Percentiles rank a stretch among this genome's conserved stretches.
These are phyloP conservation scores for Drosophila antonietae DNA, from an alignment of 2,888 invertebrate species.

Conservation along the genomic window DNA sequence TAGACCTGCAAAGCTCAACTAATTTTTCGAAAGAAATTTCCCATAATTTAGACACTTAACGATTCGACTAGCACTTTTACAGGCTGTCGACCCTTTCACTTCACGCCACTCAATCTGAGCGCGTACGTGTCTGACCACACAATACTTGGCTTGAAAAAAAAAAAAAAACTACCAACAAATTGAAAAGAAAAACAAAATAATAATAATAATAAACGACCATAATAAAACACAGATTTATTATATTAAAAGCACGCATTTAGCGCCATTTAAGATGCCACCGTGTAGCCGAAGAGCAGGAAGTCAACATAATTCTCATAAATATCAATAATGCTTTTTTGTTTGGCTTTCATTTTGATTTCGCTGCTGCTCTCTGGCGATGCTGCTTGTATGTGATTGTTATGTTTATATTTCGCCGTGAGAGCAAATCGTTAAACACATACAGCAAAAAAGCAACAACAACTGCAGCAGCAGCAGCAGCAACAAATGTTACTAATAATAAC, in stretches of 20 bases:
- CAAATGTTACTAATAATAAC: constrained; percentile 73
- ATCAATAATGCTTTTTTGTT: constrained; percentile 71
- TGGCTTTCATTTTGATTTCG: constrained; percentile 57
- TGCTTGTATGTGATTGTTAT: constrained; percentile 71
- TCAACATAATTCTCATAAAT: constrained; percentile 76
- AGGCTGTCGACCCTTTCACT: constrained; percentile 73
- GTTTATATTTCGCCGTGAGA: constrained; percentile 76
- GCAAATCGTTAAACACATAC: constrained; percentile 50
- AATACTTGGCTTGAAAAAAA: constrained; percentile 51
- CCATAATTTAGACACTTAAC: constrained; percentile 35
- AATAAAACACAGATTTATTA: constrained; percentile 66
- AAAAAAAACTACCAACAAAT: constrained; percentile 12
- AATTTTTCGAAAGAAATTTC: constrained; percentile 17
- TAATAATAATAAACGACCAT: constrained; percentile 25
- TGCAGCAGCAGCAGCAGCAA: constrained; percentile 4
- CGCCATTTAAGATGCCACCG: constrained; percentile 72
- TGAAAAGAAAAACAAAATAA: constrained; percentile 27
- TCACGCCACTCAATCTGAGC: constrained; percentile 61
- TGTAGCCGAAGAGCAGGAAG: constrained; percentile 68
- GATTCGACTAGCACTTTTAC: constrained; percentile 39
- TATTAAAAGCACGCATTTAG: constrained; percentile 77
- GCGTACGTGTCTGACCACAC: constrained; percentile 66
- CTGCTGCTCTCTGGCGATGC: constrained; percentile 19
- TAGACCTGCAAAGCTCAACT: background rate
- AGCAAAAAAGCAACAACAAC: constrained; percentile 29